Conservation (phyloP, 2,113 vertebrate genomes). For the Psammodynastes pulverulentus region DNA sequence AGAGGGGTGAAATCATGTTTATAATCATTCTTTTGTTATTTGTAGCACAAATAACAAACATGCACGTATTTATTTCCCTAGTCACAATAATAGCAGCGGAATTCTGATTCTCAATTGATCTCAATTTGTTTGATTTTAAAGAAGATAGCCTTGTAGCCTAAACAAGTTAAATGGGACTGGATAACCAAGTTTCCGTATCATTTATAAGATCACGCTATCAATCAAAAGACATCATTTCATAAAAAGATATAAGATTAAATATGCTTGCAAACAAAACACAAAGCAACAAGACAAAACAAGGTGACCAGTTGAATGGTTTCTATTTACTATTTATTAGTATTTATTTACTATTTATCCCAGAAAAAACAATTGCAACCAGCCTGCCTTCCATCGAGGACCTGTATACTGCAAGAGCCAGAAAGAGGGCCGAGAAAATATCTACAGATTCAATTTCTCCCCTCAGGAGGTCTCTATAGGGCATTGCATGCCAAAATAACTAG, state of each 20-base stretch:
- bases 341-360: neutral
- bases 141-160: conserved; percentile 16
- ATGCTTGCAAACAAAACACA: neutral
- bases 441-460: neutral
- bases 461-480: neutral
- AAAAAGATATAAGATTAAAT: neutral
- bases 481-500: neutral
- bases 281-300: neutral
- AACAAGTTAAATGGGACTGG: conserved; percentile 17
- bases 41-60: conserved; percentile 15
- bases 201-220: neutral
- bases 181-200: neutral
- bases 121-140: conserved; percentile 12
- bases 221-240: neutral
- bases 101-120: neutral
- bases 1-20: conserved; percentile 24
- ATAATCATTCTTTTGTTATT: neutral
- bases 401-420: neutral
- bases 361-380: neutral
- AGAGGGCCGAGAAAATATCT: neutral
- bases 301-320: neutral
- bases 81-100: conserved; percentile 16
- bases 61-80: conserved; percentile 6
- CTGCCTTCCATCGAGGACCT: neutral
- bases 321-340: neutral